Evolutionary conservation across 2,888 invertebrate genomes (phyloP).

Genomic region (Drosophila setosimentum): DNA sequence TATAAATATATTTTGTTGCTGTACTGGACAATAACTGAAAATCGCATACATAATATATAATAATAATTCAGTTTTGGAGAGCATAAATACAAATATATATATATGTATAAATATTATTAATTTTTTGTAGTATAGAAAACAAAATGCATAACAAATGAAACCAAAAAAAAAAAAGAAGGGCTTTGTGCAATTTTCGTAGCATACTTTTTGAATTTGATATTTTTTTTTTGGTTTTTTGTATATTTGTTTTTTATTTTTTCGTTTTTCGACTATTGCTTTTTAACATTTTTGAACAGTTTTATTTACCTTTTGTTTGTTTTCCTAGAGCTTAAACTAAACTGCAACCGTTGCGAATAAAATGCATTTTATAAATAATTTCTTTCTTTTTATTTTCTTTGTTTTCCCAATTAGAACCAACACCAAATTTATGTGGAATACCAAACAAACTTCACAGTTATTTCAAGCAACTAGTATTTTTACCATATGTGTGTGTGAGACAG

Average conservation of each 20-base stretch:
- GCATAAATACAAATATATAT: conserved; percentile 43
- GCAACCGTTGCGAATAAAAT: conserved; percentile 59
- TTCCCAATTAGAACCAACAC: conserved; percentile 68
- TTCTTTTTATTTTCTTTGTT: neutral
- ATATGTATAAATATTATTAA: conserved; percentile 24
- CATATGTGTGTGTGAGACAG: conserved; percentile 34
- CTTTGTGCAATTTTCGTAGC: conserved; percentile 80
- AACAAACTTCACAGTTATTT: conserved; percentile 37
- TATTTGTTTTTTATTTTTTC: conserved; percentile 54
- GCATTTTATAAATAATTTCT: conserved; percentile 9
- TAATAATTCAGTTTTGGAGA: conserved; percentile 38
- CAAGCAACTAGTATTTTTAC: conserved; percentile 29
- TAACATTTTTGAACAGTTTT: conserved; percentile 81
- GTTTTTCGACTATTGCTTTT: conserved; percentile 76
- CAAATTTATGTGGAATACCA: conserved; percentile 51
- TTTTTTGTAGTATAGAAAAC: conserved; percentile 40
- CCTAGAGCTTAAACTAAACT: conserved; percentile 67
- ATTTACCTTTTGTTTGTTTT: conserved; percentile 62
- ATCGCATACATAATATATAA: conserved; percentile 38
- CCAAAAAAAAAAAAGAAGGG: conserved; percentile 48
- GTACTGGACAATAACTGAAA: conserved; percentile 29
- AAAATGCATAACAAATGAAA: conserved; percentile 57
- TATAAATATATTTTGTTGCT: conserved; percentile 3
- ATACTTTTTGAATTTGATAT: conserved; percentile 64
- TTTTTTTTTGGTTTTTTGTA: conserved; percentile 43